phyloP scores from a whole-genome alignment of 2,888 invertebrate species.

The Spodoptera exigua region DNA sequence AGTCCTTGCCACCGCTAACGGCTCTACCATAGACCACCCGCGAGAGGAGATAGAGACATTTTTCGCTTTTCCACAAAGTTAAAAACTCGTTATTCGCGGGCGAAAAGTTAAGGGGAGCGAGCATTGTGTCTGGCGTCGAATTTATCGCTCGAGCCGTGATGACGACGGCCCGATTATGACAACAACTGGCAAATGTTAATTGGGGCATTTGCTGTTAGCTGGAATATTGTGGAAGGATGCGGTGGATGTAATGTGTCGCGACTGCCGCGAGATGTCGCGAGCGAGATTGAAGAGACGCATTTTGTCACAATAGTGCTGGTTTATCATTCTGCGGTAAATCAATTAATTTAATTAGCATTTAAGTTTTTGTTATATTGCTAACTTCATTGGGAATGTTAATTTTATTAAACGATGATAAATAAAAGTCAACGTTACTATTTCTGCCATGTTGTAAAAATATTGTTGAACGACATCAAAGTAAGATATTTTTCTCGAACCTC shows the following conservation, averaged over 20 bases:
- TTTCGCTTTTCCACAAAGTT: constrained; percentile 89
- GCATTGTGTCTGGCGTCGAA: constrained; percentile 82
- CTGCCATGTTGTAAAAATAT: too few relatives aligned
- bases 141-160: constrained; percentile 75
- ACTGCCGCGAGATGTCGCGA: constrained; percentile 12
- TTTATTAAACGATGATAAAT: constrained; percentile 25
- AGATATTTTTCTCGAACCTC: constrained; percentile 38
- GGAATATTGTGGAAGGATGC: constrained; percentile 33
- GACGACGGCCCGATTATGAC: constrained; percentile 60
- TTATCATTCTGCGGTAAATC: too few relatives aligned
- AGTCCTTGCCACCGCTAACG: constrained; percentile 40
- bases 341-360: too few relatives aligned
- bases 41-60: constrained; percentile 84
- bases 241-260: constrained; percentile 27
- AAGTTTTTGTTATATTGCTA: too few relatives aligned
- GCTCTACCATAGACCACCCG: constrained; percentile 49
- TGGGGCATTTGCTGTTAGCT: constrained; percentile 52
- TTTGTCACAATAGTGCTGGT: too few relatives aligned
- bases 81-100: constrained; percentile 88
- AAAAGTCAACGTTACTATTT: not conserved
- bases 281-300: constrained; percentile 10
- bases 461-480: constrained; percentile 18
- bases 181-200: constrained; percentile 62
- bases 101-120: constrained; percentile 82
- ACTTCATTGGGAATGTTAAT: too few relatives aligned